Evolutionary conservation across 2,797 vertebrate species (phyloP), one percentile per base, ranked within the genome.

Genomic region (Hyperoplus immaculatus): DNA sequence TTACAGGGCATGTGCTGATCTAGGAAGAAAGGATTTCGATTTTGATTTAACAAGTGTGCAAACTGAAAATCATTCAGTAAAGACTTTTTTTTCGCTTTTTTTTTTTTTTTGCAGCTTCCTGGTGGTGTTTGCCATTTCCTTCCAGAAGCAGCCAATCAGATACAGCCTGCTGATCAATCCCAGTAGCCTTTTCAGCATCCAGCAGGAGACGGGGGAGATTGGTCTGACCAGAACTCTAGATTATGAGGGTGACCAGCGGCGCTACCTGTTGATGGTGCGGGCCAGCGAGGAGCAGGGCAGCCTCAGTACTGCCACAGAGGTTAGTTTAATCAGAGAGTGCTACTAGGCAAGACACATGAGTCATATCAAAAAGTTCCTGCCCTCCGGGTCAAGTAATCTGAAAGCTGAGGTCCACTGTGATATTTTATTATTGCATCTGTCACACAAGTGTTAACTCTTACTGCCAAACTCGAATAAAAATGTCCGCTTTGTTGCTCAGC

Each of bases 131-230:
- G 97, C 96, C 38, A 65, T 96, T 73, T 97, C 96, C 49, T 96
- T 96, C 86, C 97, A 97, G 84, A 96, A 96, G 82, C 95, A 96
- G 75, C 91, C 94, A 16, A 88, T 97, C 91, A 94, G 87, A 88
- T 98, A 97, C 92, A 96, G 94, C 90, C 94, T 97, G 62, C 81
- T 97, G 60, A 96, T 95, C 90, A 97, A 98, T 88, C 97, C 96
- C 74, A 95, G 95, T 61, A 96, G 95, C 81, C 94, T 97, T 1
- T 97, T 97, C 90, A 94, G 84, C 81, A 95, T 97, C 79, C 92
- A 88, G 66, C 78, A 65, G 70, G 91, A 94, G 69, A 95, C 95
- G 0, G 97, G 97, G n/a, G 95, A 95, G 81, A 94, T 97, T 88
- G 95, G 95, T 46, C 82, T 98, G 72, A 97, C 95, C 65, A 93